Evolutionary conservation across 37 sponge, comb jelly and placozoan species (phyloP), one percentile per base, ranked within the genome.

Genomic region (Lycopodina hypogea): DNA sequence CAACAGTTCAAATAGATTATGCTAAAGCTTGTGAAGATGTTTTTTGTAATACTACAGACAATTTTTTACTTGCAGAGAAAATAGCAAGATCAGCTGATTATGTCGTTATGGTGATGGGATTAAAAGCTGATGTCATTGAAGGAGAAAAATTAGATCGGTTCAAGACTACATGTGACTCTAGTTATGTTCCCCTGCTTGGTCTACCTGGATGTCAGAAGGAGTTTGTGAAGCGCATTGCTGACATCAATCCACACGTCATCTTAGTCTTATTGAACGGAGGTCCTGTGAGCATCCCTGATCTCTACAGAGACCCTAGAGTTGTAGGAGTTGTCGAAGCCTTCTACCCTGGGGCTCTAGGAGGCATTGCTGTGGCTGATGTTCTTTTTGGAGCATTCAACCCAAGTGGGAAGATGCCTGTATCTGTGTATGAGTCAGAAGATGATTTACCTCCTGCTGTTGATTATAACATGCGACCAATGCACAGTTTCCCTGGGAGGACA

Each of bases 101-200:
- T 40, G 81, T 90, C 0, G 37, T 90, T 2, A 52, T 76, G 62
- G 91, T 86, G 33, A 75, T 90, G 83, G 91, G 91, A 23, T 59
- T 90, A 23, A 73, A 86, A 60, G n/a, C n/a, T n/a, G 61, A 57
- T 7, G 29, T 56, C 0, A 57, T 85, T 35, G 91, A 90, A 58
- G 60, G 71, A 40, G 91, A 90, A 70, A 83, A 75, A 1, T 72
- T 72, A 21, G 91, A 90, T 53, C 50, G 91, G 24, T 72, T 21
- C 0, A 69, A 40, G 33, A 69, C 76, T 1, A 33, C 53, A 3
- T 87, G 88, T 77, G 42, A 81, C 1, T 32, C 34, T 0, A 36
- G 56, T 26, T 15, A 35, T 8, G 24, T 39, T n/a, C 77, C 74
- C 56, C 22, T 58, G 18, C 78, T 84, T 18, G 78, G 77, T 28